These are phyloP conservation scores for Selenia dentaria DNA, from an alignment of 2,888 invertebrate species.

Conservation along the genomic window DNA sequence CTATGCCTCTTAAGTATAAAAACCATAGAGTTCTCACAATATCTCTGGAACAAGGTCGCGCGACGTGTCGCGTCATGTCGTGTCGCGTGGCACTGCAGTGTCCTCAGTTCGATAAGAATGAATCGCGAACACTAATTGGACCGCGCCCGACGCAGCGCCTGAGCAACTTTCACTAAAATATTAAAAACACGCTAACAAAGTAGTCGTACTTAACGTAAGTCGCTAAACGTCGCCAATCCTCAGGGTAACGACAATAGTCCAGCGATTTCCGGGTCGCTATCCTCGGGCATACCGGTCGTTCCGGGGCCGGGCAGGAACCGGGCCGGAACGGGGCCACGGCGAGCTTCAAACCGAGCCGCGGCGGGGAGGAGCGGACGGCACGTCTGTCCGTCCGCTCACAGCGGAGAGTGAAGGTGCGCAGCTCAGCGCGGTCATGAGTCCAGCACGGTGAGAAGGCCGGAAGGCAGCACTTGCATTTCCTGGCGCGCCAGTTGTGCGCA, in stretches of 20 bases:
- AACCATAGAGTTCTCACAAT: constrained; percentile 62
- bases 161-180: constrained; percentile 83
- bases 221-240: constrained; percentile 70
- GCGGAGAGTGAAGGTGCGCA: constrained; percentile 66
- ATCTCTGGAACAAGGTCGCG: constrained; percentile 44
- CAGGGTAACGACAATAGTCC: constrained; percentile 61
- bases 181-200: constrained; percentile 77
- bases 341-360: constrained; percentile 28
- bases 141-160: constrained; percentile 79
- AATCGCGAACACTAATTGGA: constrained; percentile 78
- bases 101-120: constrained; percentile 68
- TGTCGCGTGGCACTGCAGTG: constrained; percentile 53
- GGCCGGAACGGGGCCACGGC: constrained; percentile 29
- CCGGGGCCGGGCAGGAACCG: constrained; percentile 29
- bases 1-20: constrained; percentile 60
- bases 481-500: constrained; percentile 77
- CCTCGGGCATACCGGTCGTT: constrained; percentile 27
- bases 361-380: constrained; percentile 45
- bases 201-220: constrained; percentile 77
- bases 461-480: constrained; percentile 72
- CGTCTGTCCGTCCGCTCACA: constrained; percentile 62
- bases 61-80: constrained; percentile 44
- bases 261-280: constrained; percentile 40
- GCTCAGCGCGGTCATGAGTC: constrained; percentile 81
- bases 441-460: constrained; percentile 73